Evolutionary conservation across 1,140 invertebrate species (phyloP).

Genomic region (Caenorhabditis elegans): WBcel235 BX284604.4:6817001-6817500

Average conservation of each 20-base stretch:
- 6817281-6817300: not conserved
- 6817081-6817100: not conserved
- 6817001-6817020: not conserved
- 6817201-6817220: not conserved
- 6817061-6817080: not conserved
- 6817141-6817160: not conserved
- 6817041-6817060: not conserved
- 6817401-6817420: not conserved
- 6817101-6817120: not conserved
- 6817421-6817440: not conserved
- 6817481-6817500: too few species aligned
- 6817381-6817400: not conserved
- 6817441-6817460: not conserved
- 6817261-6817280: not conserved
- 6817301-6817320: not conserved
- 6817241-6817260: not conserved
- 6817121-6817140: not conserved
- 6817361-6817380: not conserved
- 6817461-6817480: not conserved
- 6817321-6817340: not conserved
- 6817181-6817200: too few species aligned
- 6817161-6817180: not conserved
- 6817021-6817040: not conserved
- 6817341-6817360: not conserved
- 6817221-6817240: not conserved